Evolutionary conservation across 2,797 vertebrate species (phyloP).

Genomic region (Alosa sapidissima): DNA sequence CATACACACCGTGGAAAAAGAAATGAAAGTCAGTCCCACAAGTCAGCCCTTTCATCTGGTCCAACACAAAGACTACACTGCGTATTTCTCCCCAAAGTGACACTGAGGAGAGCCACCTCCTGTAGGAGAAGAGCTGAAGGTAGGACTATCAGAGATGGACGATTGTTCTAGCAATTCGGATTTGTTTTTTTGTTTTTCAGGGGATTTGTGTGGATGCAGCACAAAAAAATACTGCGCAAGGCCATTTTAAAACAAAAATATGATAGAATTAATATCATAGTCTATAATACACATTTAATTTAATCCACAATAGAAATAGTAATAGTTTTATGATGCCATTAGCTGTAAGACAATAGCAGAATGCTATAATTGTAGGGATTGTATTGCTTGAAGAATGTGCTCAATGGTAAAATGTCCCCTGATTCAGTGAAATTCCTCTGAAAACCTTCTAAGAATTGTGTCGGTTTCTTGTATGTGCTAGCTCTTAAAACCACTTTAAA

Average conservation of each 20-base stretch:
- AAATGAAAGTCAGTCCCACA: constrained; percentile 20
- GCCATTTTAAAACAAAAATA: neutral
- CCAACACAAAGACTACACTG: constrained; percentile 3
- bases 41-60: constrained; percentile 19
- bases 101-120: neutral
- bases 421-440: neutral
- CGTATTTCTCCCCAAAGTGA: constrained; percentile 13
- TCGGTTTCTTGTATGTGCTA: neutral
- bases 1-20: neutral
- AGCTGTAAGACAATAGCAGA: neutral
- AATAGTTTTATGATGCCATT: neutral
- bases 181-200: neutral
- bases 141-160: neutral
- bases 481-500: constrained; percentile 10
- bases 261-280: neutral
- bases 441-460: neutral
- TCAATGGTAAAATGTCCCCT: neutral
- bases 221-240: neutral
- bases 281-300: neutral
- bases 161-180: neutral
- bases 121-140: neutral
- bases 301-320: neutral
- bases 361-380: neutral
- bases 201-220: neutral
- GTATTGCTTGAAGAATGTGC: neutral